Conservation (phyloP, 2,113 vertebrate species). For the Paracyprichromis sp. region DNA sequence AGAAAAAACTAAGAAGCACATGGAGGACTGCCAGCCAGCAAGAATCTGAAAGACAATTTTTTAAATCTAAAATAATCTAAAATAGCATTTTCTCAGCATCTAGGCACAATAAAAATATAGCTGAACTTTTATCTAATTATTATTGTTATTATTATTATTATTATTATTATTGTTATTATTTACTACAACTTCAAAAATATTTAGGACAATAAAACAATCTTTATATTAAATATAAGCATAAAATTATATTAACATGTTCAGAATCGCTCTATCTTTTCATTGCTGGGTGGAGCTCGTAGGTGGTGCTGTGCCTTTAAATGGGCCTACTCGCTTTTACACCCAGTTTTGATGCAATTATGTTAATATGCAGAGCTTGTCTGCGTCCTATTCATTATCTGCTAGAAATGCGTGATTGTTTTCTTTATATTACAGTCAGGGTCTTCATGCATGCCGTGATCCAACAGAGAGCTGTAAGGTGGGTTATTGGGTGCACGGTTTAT, state of each 20-base stretch:
- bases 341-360: slow-evolving; percentile 81
- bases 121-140: background rate
- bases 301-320: slow-evolving; percentile 72
- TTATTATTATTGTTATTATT: background rate
- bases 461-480: background rate
- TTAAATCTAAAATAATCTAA: background rate
- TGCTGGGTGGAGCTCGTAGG: background rate
- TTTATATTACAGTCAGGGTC: slow-evolving; percentile 41
- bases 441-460: background rate
- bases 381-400: slow-evolving; percentile 69
- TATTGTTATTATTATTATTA: background rate
- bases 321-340: slow-evolving; percentile 40
- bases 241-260: background rate
- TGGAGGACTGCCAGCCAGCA: background rate
- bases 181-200: background rate
- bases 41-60: background rate
- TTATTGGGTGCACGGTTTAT: background rate
- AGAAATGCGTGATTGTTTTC: slow-evolving; percentile 59
- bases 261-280: background rate
- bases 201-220: background rate
- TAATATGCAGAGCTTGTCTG: slow-evolving; percentile 73
- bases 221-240: background rate
- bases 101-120: background rate
- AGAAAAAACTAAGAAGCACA: background rate
- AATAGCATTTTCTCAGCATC: background rate